Evolutionary conservation across 2,888 invertebrate genomes (phyloP).

Genomic region (Hydropsyche betteni): DNA sequence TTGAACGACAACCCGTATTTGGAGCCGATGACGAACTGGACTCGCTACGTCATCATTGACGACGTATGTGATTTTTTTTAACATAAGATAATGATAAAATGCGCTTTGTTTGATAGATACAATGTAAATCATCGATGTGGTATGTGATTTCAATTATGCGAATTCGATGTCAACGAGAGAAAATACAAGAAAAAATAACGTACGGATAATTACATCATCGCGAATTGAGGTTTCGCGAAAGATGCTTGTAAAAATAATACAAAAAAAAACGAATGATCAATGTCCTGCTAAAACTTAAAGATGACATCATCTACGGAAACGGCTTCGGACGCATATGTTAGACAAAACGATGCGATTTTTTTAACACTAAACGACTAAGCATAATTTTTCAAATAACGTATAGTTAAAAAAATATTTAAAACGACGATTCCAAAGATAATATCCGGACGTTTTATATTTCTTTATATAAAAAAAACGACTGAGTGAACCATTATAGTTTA

Average conservation of each 20-base stretch:
- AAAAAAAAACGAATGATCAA: slow-evolving; percentile 15
- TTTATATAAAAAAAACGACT: too few species aligned
- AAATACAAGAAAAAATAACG: neutral
- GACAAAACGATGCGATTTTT: neutral
- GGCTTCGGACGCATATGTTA: neutral
- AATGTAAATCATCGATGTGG: too few species aligned
- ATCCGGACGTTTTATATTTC: too few species aligned
- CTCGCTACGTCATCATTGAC: neutral
- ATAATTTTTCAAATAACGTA: neutral
- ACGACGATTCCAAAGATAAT: too few species aligned
- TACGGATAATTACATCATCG: slow-evolving; percentile 11
- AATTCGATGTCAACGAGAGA: too few species aligned
- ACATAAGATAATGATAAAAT: too few species aligned
- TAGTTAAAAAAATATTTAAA: too few species aligned
- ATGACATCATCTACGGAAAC: slow-evolving; percentile 8
- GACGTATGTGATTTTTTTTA: too few species aligned
- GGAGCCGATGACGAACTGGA: slow-evolving; percentile 22
- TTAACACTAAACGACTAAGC: neutral
- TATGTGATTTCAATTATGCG: too few species aligned
- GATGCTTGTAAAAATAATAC: neutral
- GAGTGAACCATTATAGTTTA: too few species aligned
- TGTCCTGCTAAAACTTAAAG: slow-evolving; percentile 12
- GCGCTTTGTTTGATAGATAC: too few species aligned
- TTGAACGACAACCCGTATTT: slow-evolving; percentile 21
- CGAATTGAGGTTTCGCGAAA: neutral